Evolutionary conservation across 2,797 vertebrate species (phyloP), one percentile per base, ranked within the genome.

Genomic region (Acanthurus leucopareius): DNA sequence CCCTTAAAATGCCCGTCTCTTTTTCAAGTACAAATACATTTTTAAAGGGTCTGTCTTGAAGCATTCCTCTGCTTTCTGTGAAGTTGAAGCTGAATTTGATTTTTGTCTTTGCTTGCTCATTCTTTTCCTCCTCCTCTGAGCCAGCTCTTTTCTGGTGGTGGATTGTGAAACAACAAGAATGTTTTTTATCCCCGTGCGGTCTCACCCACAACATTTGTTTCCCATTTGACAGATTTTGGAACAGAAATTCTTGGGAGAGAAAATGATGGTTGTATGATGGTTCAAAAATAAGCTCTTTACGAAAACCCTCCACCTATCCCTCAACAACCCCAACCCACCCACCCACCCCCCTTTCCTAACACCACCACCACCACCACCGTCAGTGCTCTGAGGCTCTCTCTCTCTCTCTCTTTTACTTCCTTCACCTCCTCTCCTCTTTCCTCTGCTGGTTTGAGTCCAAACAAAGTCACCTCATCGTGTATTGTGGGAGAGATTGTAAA

Each of bases 391-490:
- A 68, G 63, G 16, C 76, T 62, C 62, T 62, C 62, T 25, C 25
- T 62, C 62, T 25, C 25, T 75, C 71, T 65, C 73, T 67, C 52
- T 65, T 88, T 66, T 70, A 45, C 86, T 86, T 87, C 89, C 80
- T 86, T 72, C 83, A 83, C 82, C 79, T 80, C 75, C 48, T 72
- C 83, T 84, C 58, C 61, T 70, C 73, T 88, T 82, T 77, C 38
- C 77, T 68, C 54, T 75, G 44, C 84, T 93, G 92, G 89, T 89
- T 86, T 68, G 81, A 78, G 94, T 97, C 97, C 96, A 97, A 95
- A 96, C 95, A 97, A 96, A 97, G 97, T 97, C 97, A 97, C 97
- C 96, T 97, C 96, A 96, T 97, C 94, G 92, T 96, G 95, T 96
- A 96, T 93, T 93, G 96, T 97, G 96, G 96, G 96, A 95, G 95